These are phyloP conservation scores for Crypturellus tataupa DNA, from an alignment of 2,797 vertebrate species.

Conservation along the genomic window DNA sequence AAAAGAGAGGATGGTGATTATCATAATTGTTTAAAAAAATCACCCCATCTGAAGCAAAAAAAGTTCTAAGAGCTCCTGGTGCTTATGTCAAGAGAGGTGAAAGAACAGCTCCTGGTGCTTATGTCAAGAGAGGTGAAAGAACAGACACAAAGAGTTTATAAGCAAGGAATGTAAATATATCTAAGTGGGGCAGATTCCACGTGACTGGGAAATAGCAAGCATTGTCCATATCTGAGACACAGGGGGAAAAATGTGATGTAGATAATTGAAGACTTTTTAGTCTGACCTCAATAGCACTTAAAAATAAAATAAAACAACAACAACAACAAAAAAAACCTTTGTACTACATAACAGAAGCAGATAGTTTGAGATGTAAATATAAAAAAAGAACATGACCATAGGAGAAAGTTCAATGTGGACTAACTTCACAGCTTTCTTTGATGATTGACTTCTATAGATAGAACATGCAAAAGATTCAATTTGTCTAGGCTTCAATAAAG, in stretches of 20 bases:
- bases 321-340: neutral
- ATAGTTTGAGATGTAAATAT: neutral
- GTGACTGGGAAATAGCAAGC: neutral
- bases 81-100: neutral
- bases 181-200: neutral
- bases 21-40: neutral
- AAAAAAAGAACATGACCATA: neutral
- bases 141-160: conserved; percentile 2
- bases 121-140: conserved; percentile 16
- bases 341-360: neutral
- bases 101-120: neutral
- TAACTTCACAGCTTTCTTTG: neutral
- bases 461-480: neutral
- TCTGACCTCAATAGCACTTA: neutral
- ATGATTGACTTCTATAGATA: neutral
- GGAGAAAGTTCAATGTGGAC: neutral
- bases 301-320: neutral
- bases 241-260: neutral
- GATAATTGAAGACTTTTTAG: neutral
- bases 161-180: neutral
- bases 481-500: neutral
- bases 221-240: neutral
- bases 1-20: neutral
- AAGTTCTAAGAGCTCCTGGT: neutral
- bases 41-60: neutral